Base-by-base conservation (phyloP, 1,140 invertebrate genomes). In the Eueides isabella region DNA sequence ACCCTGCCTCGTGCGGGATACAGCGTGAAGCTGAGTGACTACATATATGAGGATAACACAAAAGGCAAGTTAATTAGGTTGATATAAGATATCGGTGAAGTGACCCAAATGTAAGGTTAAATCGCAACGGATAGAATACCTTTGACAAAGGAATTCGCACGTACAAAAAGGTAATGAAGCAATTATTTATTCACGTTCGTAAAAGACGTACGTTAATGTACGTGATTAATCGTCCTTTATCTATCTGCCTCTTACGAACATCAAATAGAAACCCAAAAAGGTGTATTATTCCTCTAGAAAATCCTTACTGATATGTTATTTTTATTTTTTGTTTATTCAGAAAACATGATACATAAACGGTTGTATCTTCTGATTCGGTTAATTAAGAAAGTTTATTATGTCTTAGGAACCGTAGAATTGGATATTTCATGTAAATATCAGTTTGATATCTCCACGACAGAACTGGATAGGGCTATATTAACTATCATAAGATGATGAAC, bases 201-300 rank as follows among this genome's bases (percentile, higher is more conserved):
- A 3, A 44, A 44, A 44, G 41, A 44, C n/a, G 41, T 44, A 7
- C 41, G 16, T 44, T 44, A 44, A 44, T 44, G 41, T 19, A 5
- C n/a, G 41, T 44, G 41, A 44, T 44, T 44, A 48, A 44, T 48
- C 41, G n/a, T 48, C n/a, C 41, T 48, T 48, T 48, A 48, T n/a
- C n/a, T n/a, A n/a, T 48, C 41, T 48, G n/a, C 41, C n/a, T 48
- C 19, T 19, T 23, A 48, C n/a, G 5, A 23, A 9, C 41, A 48
- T 48, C 9, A 19, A 19, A 48, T 48, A 48, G n/a, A 0, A 48
- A 48, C 5, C 16, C 41, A 9, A 23, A 48, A 48, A 48, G 0
- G 6, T 23, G 41, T 48, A n/a, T n/a, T 23, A 7, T 48, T 48
- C n/a, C 19, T 9, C n/a, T 48, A 9, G 2, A 48, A 48, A 48